Conservation (phyloP, 2,797 vertebrate genomes). For the Phataginus tetradactyla region DNA sequence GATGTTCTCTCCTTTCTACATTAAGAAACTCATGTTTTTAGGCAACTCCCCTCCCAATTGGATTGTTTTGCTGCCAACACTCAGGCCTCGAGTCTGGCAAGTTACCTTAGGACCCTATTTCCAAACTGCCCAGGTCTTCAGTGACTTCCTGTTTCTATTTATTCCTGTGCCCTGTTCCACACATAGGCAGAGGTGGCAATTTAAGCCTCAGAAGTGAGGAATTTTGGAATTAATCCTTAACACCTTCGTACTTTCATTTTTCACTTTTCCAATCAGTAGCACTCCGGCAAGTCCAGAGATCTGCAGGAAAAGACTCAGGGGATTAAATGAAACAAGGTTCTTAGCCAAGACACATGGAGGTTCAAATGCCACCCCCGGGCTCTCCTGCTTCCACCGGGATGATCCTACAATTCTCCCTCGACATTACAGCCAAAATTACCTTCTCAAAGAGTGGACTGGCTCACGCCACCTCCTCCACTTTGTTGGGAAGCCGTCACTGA, state of each 20-base stretch:
- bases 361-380: neutral
- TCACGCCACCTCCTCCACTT: neutral
- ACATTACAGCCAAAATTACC: neutral
- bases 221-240: constrained; percentile 69
- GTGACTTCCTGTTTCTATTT: constrained; percentile 68
- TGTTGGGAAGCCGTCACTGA: neutral
- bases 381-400: neutral
- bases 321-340: constrained; percentile 51
- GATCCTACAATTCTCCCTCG: constrained; percentile 34
- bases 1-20: neutral
- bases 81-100: constrained; percentile 48
- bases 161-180: constrained; percentile 1
- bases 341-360: constrained; percentile 45
- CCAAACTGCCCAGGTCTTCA: constrained; percentile 49
- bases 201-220: constrained; percentile 52
- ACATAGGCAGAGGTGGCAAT: constrained; percentile 54
- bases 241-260: constrained; percentile 50
- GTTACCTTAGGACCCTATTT: constrained; percentile 47
- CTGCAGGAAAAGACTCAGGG: neutral
- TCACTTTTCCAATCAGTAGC: constrained; percentile 44
- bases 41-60: neutral
- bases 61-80: neutral
- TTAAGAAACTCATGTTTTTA: neutral
- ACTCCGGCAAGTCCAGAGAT: constrained; percentile 41
- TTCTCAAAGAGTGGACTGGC: neutral